Evolutionary conservation across 2,113 vertebrate species (phyloP).

Genomic region (Dromaius novaehollandiae): DNA sequence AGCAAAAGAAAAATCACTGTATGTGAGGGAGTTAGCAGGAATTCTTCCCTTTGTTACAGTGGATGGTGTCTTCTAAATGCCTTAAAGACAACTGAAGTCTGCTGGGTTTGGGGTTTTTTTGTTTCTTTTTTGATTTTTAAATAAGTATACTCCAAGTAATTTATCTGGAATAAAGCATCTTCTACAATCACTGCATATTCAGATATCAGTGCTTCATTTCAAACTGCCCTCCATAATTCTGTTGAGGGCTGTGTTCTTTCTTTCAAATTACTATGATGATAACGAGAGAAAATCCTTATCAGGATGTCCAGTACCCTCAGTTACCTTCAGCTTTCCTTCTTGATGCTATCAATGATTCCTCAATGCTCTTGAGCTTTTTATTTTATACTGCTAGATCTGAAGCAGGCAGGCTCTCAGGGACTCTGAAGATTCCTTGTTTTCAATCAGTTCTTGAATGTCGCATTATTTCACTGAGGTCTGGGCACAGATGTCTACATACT

Average conservation of each 20-base stretch:
- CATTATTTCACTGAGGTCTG: not conserved
- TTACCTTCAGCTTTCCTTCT: not conserved
- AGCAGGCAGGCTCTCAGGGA: not conserved
- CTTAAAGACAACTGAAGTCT: not conserved
- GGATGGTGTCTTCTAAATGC: not conserved
- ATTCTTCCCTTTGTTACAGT: not conserved
- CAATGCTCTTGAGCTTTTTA: not conserved
- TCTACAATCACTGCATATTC: not conserved
- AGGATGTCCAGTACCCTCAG: not conserved
- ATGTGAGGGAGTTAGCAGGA: not conserved
- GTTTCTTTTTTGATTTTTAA: not conserved
- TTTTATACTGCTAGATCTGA: not conserved
- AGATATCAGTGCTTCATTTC: not conserved
- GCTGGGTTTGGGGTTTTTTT: not conserved
- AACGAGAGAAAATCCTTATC: not conserved
- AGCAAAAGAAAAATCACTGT: not conserved
- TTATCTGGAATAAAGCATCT: not conserved
- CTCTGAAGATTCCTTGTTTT: not conserved
- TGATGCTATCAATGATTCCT: not conserved
- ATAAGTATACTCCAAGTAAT: not conserved
- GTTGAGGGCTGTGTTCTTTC: not conserved
- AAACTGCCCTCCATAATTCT: not conserved
- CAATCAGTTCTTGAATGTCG: not conserved
- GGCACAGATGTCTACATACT: not conserved
- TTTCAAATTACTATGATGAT: not conserved